Conservation (phyloP, 2,113 vertebrate genomes). For the Cygnus atratus region DNA sequence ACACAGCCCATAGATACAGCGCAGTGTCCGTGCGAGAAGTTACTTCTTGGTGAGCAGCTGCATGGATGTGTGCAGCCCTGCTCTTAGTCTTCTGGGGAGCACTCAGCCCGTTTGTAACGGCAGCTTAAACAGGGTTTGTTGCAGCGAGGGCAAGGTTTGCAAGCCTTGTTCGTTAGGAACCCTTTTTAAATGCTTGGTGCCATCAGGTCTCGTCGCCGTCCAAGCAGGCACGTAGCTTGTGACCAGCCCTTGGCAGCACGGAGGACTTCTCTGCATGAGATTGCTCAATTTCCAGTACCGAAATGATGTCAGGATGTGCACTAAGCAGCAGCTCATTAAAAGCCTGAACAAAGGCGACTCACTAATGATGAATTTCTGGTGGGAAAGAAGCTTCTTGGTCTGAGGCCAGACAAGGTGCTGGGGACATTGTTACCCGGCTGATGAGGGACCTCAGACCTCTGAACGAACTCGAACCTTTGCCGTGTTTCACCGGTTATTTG, state of each 20-base stretch:
- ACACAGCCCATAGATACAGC: not conserved
- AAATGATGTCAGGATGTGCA: not conserved
- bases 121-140: not conserved
- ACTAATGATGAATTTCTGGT: not conserved
- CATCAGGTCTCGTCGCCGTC: not conserved
- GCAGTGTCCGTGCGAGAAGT: rapidly evolving
- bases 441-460: not conserved
- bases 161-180: not conserved
- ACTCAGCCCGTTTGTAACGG: not conserved
- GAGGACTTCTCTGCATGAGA: not conserved
- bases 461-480: not conserved
- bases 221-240: not conserved
- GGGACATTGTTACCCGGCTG: not conserved
- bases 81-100: not conserved
- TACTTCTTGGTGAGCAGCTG: not conserved
- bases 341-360: not conserved
- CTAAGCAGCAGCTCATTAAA: not conserved
- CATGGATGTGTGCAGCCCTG: not conserved
- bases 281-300: not conserved
- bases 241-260: not conserved
- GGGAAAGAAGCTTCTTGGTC: not conserved
- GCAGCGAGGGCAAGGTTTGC: not conserved
- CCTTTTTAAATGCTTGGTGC: not conserved
- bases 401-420: not conserved
- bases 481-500: not conserved